A percentile compares a stretch with the other conserved stretches of the same genome.
Evolutionary conservation across 2,888 invertebrate species (phyloP).

Genomic region (Carcina quercana): DNA sequence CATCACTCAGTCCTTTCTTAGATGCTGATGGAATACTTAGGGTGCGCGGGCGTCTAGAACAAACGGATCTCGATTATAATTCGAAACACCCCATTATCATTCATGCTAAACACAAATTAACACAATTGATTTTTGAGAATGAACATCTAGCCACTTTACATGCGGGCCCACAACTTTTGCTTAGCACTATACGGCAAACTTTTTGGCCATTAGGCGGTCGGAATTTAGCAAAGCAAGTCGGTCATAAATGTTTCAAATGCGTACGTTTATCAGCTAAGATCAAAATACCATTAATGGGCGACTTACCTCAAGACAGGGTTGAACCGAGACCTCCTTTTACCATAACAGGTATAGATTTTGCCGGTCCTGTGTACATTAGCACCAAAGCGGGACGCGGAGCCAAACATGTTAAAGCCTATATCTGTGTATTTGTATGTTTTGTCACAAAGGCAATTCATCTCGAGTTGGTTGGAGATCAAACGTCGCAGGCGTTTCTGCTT

Average conservation of each 20-base stretch:
- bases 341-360: background rate
- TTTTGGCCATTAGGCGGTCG: background rate
- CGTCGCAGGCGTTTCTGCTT: too few species aligned
- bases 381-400: background rate
- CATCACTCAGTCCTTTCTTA: background rate
- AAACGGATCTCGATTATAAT: background rate
- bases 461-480: too few species aligned
- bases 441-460: too few species aligned
- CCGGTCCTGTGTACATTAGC: background rate
- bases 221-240: background rate
- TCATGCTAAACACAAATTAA: background rate
- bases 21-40: background rate
- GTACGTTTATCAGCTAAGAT: background rate
- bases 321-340: background rate
- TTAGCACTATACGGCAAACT: background rate
- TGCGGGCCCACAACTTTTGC: background rate
- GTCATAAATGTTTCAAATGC: background rate
- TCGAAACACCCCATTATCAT: background rate
- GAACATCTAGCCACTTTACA: background rate
- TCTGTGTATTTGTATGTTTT: background rate
- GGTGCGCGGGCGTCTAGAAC: background rate
- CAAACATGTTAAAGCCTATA: too few species aligned
- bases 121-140: background rate
- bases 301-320: background rate
- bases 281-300: background rate